These are phyloP conservation scores for Ceratina japonica DNA, from an alignment of 1,140 invertebrate species.

Conservation along the genomic window DNA sequence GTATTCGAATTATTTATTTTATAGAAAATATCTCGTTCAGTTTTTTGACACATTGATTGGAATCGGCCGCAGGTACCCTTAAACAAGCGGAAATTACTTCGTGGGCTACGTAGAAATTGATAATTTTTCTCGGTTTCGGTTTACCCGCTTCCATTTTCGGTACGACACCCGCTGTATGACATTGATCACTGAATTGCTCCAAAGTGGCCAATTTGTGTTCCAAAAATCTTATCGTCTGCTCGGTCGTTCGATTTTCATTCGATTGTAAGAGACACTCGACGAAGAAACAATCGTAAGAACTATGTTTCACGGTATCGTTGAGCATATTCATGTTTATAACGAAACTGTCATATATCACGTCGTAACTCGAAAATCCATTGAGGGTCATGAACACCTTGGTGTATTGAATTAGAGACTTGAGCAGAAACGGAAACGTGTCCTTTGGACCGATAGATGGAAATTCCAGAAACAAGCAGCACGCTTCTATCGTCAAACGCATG, in stretches of 20 bases:
- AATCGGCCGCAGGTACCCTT: constrained; percentile 43
- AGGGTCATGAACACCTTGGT: constrained; percentile 10
- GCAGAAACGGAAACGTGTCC: constrained; percentile 48
- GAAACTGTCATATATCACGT: constrained; percentile 37
- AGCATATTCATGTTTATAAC: constrained; percentile 45
- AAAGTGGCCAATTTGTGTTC: constrained; percentile 3
- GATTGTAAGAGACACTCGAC: constrained; percentile 18
- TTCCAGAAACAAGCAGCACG: constrained; percentile 65
- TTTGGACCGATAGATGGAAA: constrained; percentile 44
- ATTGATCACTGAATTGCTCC: constrained; percentile 47
- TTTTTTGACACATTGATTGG: constrained; percentile 49
- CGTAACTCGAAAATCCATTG: constrained; percentile 10
- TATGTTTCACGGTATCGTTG: constrained; percentile 43
- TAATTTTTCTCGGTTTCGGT: constrained; percentile 20
- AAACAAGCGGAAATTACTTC: constrained; percentile 63
- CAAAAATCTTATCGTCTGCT: background rate
- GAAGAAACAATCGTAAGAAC: constrained; percentile 42
- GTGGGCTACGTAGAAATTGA: constrained; percentile 37
- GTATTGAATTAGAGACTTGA: constrained; percentile 46
- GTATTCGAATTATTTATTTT: background rate
- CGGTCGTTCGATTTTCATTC: background rate
- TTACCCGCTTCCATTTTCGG: background rate
- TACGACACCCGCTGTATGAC: constrained; percentile 18
- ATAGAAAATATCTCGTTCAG: constrained; percentile 45
- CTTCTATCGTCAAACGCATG: constrained; percentile 64